These are phyloP conservation scores for Nemurella pictetii DNA, from an alignment of 2,888 invertebrate genomes.

Conservation along the genomic window DNA sequence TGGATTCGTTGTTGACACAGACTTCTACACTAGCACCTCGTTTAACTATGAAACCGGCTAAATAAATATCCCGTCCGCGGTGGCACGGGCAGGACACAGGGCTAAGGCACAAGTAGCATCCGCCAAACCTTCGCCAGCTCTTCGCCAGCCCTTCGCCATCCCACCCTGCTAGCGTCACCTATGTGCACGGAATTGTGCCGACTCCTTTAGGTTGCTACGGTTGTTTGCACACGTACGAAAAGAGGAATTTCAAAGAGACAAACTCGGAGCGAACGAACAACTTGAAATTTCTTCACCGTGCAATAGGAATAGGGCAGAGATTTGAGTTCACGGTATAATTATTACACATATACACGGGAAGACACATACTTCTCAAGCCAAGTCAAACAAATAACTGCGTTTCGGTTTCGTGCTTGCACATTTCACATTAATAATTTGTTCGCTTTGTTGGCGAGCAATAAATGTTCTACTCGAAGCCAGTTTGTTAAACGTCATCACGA, in stretches of 20 bases:
- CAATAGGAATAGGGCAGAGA: background rate
- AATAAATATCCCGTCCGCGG: constrained; percentile 27
- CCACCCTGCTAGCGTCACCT: background rate
- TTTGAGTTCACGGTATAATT: background rate
- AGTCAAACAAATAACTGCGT: background rate
- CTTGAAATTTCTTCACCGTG: background rate
- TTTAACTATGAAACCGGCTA: constrained; percentile 20
- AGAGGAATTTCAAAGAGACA: background rate
- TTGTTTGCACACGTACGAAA: constrained; percentile 23
- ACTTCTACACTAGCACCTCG: constrained; percentile 18
- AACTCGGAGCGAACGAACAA: background rate
- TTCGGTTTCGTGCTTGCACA: too few relatives aligned
- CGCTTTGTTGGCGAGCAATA: background rate
- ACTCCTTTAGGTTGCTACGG: background rate
- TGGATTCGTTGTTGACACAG: constrained; percentile 26
- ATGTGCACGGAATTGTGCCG: background rate
- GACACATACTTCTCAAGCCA: background rate
- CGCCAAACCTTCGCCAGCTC: too few relatives aligned
- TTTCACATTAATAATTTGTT: background rate
- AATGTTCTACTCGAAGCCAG: background rate
- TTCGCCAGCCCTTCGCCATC: constrained; percentile 1
- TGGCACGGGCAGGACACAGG: too few relatives aligned
- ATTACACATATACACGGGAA: background rate
- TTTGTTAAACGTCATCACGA: background rate
- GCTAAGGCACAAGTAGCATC: background rate